Conservation (phyloP, 2,113 vertebrate genomes). For the Dasyurus viverrinus region DNA sequence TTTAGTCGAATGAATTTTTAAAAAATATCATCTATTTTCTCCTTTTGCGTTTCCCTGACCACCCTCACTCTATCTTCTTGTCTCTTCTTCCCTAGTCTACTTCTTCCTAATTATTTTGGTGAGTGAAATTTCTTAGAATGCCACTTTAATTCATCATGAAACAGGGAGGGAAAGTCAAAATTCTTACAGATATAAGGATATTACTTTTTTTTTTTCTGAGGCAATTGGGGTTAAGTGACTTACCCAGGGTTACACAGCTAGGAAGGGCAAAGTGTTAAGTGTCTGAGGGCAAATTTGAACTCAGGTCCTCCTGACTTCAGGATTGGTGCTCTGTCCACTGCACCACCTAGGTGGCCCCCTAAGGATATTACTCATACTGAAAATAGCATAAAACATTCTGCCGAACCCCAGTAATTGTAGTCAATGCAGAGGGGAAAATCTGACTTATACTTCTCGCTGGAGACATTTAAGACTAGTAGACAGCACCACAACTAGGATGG, state of each 20-base stretch:
- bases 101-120: conserved; percentile 58
- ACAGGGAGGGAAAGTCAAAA: conserved; percentile 38
- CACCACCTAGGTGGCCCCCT: not conserved
- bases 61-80: conserved; percentile 37
- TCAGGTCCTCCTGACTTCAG: no score
- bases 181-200: conserved; percentile 19
- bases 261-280: no score
- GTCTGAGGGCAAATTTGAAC: no score
- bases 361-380: not conserved
- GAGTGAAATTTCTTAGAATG: conserved; percentile 8
- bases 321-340: no score
- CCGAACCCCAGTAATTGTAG: not conserved
- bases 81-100: conserved; percentile 43
- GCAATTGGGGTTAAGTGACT: no score
- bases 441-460: not conserved
- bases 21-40: not conserved
- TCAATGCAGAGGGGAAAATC: not conserved
- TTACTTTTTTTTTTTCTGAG: not conserved
- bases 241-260: no score
- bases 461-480: not conserved
- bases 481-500: not conserved
- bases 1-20: conserved; percentile 12
- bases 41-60: conserved; percentile 7
- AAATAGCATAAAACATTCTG: not conserved
- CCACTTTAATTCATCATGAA: conserved; percentile 37